These are phyloP conservation scores for Embiotoca jacksoni DNA, from an alignment of 2,113 vertebrate species.

Conservation along the genomic window DNA sequence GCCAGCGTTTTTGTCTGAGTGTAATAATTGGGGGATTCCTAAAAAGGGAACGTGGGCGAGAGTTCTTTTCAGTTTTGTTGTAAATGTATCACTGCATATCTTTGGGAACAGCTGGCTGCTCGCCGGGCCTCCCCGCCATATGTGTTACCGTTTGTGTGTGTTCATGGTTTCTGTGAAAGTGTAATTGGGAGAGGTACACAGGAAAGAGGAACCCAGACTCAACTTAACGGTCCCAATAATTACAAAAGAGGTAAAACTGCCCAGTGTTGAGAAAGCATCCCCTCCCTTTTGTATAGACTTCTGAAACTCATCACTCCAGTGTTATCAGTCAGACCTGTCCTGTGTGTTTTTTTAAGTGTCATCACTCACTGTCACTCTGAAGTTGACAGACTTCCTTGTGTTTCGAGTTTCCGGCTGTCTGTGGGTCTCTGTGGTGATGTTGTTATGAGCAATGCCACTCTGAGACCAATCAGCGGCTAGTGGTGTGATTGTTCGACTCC, in stretches of 20 bases:
- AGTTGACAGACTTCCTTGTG: slow-evolving; percentile 35
- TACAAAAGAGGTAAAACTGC: neutral
- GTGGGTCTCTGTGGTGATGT: slow-evolving; percentile 47
- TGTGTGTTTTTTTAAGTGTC: neutral
- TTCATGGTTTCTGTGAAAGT: slow-evolving; percentile 1
- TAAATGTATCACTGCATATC: neutral
- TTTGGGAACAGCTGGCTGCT: slow-evolving; percentile 23
- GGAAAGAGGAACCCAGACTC: neutral
- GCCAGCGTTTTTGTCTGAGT: neutral
- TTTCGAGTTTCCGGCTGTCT: slow-evolving; percentile 25
- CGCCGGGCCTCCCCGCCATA: neutral
- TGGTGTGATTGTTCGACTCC: slow-evolving; percentile 77
- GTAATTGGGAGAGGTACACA: neutral
- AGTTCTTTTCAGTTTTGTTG: neutral
- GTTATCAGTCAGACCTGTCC: neutral
- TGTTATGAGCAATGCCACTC: slow-evolving; percentile 50
- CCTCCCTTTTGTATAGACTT: neutral
- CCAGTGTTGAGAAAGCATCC: slow-evolving; percentile 24
- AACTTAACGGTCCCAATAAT: neutral
- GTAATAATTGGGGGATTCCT: neutral
- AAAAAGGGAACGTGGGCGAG: neutral
- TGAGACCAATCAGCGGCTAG: slow-evolving; percentile 70
- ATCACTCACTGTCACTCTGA: slow-evolving; percentile 1
- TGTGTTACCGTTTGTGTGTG: neutral
- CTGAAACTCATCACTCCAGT: neutral